phyloP scores from a whole-genome alignment of 1,140 invertebrate genomes.

The Linepithema humile region DNA sequence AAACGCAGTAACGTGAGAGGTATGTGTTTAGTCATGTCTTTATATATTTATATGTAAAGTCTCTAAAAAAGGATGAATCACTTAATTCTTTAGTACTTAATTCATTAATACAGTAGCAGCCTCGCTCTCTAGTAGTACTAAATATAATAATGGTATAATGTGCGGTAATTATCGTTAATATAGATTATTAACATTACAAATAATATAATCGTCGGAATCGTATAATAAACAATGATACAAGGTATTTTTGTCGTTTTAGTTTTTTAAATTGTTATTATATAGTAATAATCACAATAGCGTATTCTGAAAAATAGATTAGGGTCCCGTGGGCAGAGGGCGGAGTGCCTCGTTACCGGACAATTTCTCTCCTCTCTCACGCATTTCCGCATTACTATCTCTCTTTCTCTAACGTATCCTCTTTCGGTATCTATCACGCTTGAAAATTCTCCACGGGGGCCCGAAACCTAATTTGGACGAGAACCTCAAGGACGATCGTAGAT shows the following conservation, averaged over 20 bases:
- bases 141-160: constrained; percentile 82
- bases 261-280: constrained; percentile 81
- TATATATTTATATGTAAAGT: constrained; percentile 81
- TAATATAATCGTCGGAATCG: constrained; percentile 74
- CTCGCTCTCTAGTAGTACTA: constrained; percentile 82
- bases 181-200: constrained; percentile 78
- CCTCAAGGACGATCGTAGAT: constrained; percentile 10
- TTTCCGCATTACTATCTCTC: background rate
- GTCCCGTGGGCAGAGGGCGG: constrained; percentile 81
- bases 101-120: constrained; percentile 81
- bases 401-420: background rate
- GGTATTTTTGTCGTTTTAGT: constrained; percentile 74
- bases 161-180: constrained; percentile 80
- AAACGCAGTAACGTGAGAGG: constrained; percentile 73
- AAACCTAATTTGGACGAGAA: constrained; percentile 20
- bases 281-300: constrained; percentile 85
- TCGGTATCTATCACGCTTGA: background rate
- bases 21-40: constrained; percentile 74
- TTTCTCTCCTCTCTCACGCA: constrained; percentile 19
- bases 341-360: constrained; percentile 65
- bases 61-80: constrained; percentile 79
- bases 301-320: constrained; percentile 85
- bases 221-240: constrained; percentile 77
- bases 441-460: constrained; percentile 36
- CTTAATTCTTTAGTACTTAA: constrained; percentile 79